These are phyloP conservation scores for Salminus brasiliensis DNA, from an alignment of 2,113 vertebrate genomes.

Conservation along the genomic window DNA sequence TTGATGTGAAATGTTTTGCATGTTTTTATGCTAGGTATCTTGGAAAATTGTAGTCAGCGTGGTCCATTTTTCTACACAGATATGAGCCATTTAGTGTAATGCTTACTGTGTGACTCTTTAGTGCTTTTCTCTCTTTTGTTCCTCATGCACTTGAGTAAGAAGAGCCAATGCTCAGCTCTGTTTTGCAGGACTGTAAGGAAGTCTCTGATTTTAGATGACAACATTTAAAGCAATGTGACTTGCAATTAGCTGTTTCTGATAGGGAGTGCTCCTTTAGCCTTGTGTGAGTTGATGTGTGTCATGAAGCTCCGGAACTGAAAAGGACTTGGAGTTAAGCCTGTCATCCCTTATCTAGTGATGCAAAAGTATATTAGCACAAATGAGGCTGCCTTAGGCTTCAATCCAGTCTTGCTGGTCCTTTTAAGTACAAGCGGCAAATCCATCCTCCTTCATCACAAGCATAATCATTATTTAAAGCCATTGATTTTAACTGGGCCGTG, in stretches of 20 bases:
- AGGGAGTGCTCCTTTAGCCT: background rate
- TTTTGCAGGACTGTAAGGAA: background rate
- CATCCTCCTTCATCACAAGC: background rate
- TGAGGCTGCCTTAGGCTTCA: background rate
- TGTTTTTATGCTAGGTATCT: background rate
- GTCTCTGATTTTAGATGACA: background rate
- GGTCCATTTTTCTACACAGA: background rate
- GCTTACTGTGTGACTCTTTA: background rate
- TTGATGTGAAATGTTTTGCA: background rate
- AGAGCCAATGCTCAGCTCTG: background rate
- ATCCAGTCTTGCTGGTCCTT: background rate
- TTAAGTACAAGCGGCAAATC: background rate
- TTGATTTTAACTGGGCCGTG: background rate
- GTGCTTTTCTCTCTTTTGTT: background rate
- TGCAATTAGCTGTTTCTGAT: constrained; percentile 8
- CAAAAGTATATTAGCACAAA: background rate
- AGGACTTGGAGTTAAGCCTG: background rate
- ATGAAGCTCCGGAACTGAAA: background rate
- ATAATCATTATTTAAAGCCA: background rate
- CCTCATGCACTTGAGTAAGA: background rate
- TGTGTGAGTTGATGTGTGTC: background rate
- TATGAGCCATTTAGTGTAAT: background rate
- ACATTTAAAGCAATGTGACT: background rate
- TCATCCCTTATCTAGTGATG: constrained; percentile 17
- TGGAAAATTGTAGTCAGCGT: background rate